Base-by-base conservation (phyloP, 2,888 invertebrate species). In the Smittia aterrima region DNA sequence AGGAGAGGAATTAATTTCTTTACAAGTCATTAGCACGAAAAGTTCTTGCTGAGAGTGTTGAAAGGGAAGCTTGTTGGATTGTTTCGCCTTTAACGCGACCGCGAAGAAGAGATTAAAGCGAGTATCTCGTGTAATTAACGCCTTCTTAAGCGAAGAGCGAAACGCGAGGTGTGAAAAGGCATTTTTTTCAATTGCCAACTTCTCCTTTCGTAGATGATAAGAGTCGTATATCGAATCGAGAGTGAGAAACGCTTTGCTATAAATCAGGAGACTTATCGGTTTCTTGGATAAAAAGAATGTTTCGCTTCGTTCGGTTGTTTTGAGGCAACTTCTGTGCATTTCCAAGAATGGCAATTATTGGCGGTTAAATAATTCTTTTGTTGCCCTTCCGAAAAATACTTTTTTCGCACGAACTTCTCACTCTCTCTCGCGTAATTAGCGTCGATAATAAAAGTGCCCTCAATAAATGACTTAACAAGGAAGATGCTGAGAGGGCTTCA, bases 51-150 rank as follows among this genome's bases (percentile, higher is more conserved):
- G 32, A 58, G 16, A 24, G 53, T 16, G 58, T 64, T 64, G 24
- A 25, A 64, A 64, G 20, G 22, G 16, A 13, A 20, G 64, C 25
- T 64, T 25, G 22, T 13, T 9, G 25, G 9, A 25, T 22, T 58
- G 13, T 58, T 27, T 64, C 25, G n/a, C 22, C 47, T 47, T 47
- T 47, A 16, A 32, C 32, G 32, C 32, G 32, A 32, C 32, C 32
- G 32, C 32, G 32, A 32, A 32, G n/a, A 11, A 47, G 27, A 25
- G 58, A 58, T 58, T 58, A 68, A 41, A 68, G 47, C 13, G 11
- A 70, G 41, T 54, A 70, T 70, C 58, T 72, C 9, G 13, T 72
- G 41, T 72, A 72, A 72, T 72, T 72, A 72, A 72, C 72, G 62
- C 72, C 72, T 72, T 72, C 58, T 62, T 54, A 72, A n/a, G 27